Evolutionary conservation across 2,888 invertebrate genomes (phyloP).

Genomic region (Eupithecia abbreviata): DNA sequence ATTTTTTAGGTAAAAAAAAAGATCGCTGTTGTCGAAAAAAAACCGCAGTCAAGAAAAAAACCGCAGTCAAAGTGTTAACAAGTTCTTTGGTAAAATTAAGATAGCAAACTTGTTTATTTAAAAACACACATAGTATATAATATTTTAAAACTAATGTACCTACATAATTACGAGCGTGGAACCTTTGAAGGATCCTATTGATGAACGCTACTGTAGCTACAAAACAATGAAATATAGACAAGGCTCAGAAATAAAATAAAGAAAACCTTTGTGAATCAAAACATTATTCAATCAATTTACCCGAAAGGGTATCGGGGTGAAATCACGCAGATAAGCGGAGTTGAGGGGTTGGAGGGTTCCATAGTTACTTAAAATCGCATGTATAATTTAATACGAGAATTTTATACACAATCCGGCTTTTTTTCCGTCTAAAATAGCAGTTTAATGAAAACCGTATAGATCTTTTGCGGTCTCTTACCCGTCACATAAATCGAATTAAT

Average conservation of each 20-base stretch:
- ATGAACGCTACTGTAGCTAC: background rate
- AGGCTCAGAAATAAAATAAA: conserved; percentile 28
- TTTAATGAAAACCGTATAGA: background rate
- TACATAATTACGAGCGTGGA: background rate
- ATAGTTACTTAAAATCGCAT: conserved; percentile 71
- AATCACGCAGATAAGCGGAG: conserved; percentile 68
- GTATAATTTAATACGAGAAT: conserved; percentile 69
- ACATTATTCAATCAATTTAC: conserved; percentile 71
- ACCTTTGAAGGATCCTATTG: background rate
- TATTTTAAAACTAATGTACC: background rate
- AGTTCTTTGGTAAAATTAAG: too few relatives aligned
- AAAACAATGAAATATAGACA: conserved; percentile 9
- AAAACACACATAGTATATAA: too few relatives aligned
- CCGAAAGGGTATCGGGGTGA: conserved; percentile 60
- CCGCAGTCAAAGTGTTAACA: too few relatives aligned
- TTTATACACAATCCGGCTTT: conserved; percentile 20
- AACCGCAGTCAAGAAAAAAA: too few relatives aligned
- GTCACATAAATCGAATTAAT: too few relatives aligned
- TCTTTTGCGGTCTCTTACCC: too few relatives aligned
- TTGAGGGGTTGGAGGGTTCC: conserved; percentile 55
- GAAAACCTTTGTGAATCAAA: conserved; percentile 57
- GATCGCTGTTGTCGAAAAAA: too few relatives aligned
- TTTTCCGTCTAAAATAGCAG: background rate
- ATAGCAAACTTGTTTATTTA: too few relatives aligned
- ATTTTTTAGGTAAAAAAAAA: too few relatives aligned